These are phyloP conservation scores for Prunella fulvescens DNA, from an alignment of 2,113 vertebrate genomes.

Conservation along the genomic window DNA sequence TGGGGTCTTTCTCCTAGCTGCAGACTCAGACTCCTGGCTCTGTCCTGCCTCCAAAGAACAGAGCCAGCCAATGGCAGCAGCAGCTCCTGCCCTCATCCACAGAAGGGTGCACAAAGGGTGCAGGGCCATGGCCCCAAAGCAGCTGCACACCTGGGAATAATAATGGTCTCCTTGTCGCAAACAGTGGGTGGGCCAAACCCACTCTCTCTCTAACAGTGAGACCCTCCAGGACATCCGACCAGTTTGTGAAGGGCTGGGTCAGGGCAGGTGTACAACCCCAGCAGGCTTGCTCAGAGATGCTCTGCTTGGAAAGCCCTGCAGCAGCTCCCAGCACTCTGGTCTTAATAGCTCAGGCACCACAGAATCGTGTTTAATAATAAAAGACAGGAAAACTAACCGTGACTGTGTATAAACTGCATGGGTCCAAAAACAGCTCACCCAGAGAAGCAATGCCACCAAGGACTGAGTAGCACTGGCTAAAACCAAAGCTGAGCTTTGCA, in stretches of 20 bases:
- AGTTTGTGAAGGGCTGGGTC: neutral
- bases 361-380: neutral
- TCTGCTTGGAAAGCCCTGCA: neutral
- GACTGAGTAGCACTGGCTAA: neutral
- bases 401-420: neutral
- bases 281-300: neutral
- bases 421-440: neutral
- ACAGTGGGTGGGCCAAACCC: rapidly evolving
- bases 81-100: neutral
- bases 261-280: rapidly evolving
- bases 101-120: neutral
- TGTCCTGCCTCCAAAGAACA: neutral
- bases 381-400: neutral
- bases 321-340: neutral
- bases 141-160: neutral
- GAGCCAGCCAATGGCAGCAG: neutral
- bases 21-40: neutral
- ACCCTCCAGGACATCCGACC: rapidly evolving
- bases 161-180: neutral
- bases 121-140: neutral
- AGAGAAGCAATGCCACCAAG: neutral
- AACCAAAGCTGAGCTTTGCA: neutral
- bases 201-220: too few species aligned
- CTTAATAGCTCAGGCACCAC: neutral
- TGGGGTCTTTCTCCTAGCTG: neutral